Conservation (phyloP, 2,113 vertebrate genomes). For the Casuarius casuarius region DNA sequence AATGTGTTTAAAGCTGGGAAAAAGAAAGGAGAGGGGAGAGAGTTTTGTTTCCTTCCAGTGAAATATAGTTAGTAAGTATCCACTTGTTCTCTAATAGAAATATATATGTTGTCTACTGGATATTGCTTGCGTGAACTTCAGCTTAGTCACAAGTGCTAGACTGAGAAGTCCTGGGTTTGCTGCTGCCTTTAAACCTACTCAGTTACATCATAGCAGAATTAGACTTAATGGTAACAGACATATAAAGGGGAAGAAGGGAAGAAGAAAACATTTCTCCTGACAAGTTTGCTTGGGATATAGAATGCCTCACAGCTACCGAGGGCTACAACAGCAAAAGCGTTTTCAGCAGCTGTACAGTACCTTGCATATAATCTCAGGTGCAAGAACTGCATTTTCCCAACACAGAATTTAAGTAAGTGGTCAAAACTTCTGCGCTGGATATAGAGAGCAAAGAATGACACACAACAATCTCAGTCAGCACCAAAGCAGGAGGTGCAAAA, state of each 20-base stretch:
- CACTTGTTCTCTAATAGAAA: neutral
- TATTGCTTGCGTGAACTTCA: neutral
- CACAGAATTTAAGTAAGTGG: neutral
- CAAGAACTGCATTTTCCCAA: neutral
- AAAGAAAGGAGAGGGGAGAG: neutral
- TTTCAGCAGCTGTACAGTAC: neutral
- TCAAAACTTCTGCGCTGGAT: neutral
- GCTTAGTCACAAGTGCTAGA: neutral
- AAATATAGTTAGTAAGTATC: neutral
- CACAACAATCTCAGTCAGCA: neutral
- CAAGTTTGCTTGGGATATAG: neutral
- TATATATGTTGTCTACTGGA: neutral
- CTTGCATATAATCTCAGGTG: neutral
- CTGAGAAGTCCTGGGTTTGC: neutral
- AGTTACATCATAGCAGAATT: neutral
- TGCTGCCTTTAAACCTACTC: neutral
- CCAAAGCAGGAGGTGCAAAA: conserved; percentile 3
- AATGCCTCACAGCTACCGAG: neutral
- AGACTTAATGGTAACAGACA: neutral
- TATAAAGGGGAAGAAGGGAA: neutral
- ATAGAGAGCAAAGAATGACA: neutral
- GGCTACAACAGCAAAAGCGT: neutral
- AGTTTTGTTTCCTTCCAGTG: neutral
- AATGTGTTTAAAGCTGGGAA: neutral
- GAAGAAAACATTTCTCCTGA: neutral